These are phyloP conservation scores for Petrocephalus microphthalmus DNA, from an alignment of 2,113 vertebrate genomes.

Conservation along the genomic window DNA sequence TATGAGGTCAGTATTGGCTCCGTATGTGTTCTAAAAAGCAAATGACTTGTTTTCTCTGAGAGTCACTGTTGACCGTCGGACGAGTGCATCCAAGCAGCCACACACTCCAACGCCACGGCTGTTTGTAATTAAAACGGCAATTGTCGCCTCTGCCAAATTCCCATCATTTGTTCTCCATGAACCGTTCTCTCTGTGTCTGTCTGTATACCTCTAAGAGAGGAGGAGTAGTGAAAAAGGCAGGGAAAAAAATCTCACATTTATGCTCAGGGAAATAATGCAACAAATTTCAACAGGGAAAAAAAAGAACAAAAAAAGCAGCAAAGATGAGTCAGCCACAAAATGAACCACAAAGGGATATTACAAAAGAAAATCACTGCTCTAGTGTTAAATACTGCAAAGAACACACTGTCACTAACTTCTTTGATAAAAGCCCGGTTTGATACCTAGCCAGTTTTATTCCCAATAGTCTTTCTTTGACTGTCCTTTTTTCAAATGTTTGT, in stretches of 20 bases:
- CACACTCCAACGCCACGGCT: slow-evolving; percentile 34
- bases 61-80: slow-evolving; percentile 15
- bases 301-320: neutral
- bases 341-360: neutral
- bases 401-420: neutral
- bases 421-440: neutral
- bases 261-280: neutral
- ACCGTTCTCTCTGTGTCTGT: neutral
- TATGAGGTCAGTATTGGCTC: slow-evolving; percentile 27
- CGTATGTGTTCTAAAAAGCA: neutral
- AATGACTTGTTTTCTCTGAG: neutral
- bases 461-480: neutral
- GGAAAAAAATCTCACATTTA: neutral
- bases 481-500: neutral
- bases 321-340: neutral
- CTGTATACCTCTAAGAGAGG: neutral
- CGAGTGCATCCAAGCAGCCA: slow-evolving; percentile 31
- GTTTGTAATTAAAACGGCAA: slow-evolving; percentile 45
- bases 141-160: slow-evolving; percentile 47
- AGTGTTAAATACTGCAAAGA: neutral
- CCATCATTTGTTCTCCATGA: slow-evolving; percentile 3
- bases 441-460: neutral
- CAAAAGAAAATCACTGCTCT: neutral
- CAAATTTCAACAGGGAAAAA: neutral
- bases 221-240: neutral